Base-by-base conservation (phyloP, 2,888 invertebrate species). In the Horisme vitalbata region DNA sequence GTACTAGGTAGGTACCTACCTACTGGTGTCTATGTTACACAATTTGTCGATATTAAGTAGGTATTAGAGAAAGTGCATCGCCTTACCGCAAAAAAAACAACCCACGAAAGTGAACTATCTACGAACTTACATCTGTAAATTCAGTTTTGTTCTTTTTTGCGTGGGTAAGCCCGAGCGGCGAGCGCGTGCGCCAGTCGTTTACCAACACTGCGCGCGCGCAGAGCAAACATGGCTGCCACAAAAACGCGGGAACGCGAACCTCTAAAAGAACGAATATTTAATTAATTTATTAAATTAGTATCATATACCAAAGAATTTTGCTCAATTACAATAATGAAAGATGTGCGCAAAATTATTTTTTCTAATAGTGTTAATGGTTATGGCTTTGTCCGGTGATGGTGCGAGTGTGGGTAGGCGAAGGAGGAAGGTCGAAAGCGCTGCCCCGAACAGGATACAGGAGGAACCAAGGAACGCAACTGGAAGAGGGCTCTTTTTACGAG, bases 251-350 rank as follows among this genome's bases (percentile, higher is more conserved):
- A 83, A 71, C 49, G 32, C 44, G 47, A 48, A 59, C 47, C 33
- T 7, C 12, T 9, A 23, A 23, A 41, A 27, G 13, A 30, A 12
- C 10, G 12, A 32, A 30, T 13, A 24, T 13, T n/a, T 35, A 33
- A 33, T 28, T 18, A 31, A 15, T 41, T 33, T 28, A 41, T 45
- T 52, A 32, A 49, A 35, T 20, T 20, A 9, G 20, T 43, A 45
- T 52, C 36, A 23, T 54, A 56, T 49, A 58, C 70, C 72, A 76
- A 74, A 76, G 71, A 73, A 57, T 52, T 52, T 55, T 59, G 58
- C 59, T 61, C 49, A 63, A 57, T 65, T 69, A 49, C 65, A 79
- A 82, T 71, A 76, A 82, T 82, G 82, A 74, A 86, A 82, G 71
- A 86, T 86, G 85, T 72, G 58, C 69, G 74, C 71, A 60, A 69